Evolutionary conservation across 92 coral and sea anemone genomes (phyloP), one percentile per base, ranked within the genome.

Genomic region (Micromussa lordhowensis): DNA sequence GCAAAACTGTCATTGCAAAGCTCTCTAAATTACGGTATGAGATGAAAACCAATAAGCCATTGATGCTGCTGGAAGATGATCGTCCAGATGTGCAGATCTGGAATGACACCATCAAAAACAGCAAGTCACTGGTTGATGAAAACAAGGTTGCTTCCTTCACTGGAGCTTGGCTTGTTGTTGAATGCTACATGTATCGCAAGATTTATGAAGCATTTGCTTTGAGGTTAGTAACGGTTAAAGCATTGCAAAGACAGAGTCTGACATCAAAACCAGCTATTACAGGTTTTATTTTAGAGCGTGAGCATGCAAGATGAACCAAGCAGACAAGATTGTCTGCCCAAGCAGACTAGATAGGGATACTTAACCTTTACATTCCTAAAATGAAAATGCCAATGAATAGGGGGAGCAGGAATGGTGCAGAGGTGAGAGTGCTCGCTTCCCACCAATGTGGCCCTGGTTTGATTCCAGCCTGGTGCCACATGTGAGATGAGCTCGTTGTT

Each of bases 131-230:
- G 76, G 95, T 87, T n/a, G 91, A 91, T 68, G 93, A 90, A 57
- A 79, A 68, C 28, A 90, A 92, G 24, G 72, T 91, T 21, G 82
- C 98, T 0, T 96, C 94, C 87, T 98, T 93, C 69, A 93, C 90
- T 79, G 98, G 97, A 29, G 95, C 99, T 3, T 98, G 99, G 99
- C 85, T 98, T 68, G 54, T 89, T 16, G 94, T 95, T 75, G 99
- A 98, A 80, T 94, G 98, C 63, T 89, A 92, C 73, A 89, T 98
- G 99, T 98, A 98, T 68, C 98, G 99, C 74, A 96, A 95, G 85
- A 96, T 98, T 77, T 96, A 91, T 80, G 98, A 98, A 81, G 98
- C 99, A 14, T 88, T 90, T 79, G 88, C 91, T 40, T 82, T 92
- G 17, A 96, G 99, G 99, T 96, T 55, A 69, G 83, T 76, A 14